Evolutionary conservation across 2,797 vertebrate genomes (phyloP).

Genomic region (Notolepis coatsorum): DNA sequence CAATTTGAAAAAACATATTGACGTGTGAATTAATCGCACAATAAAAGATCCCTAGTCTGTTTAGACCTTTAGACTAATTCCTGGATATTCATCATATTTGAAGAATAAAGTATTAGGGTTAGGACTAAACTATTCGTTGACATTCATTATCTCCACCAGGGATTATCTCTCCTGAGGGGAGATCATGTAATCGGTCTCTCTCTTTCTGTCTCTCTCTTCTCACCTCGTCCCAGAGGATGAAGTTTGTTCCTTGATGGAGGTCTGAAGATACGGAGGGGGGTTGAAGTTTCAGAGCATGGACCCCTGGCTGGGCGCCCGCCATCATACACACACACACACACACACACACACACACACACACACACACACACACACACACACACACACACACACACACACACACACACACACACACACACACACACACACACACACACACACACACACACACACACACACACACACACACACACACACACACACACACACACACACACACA

Average conservation of each 20-base stretch:
- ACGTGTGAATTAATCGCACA: background rate
- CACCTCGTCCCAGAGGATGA: conserved; percentile 99
- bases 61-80: no score
- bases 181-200: no score
- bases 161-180: background rate
- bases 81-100: no score
- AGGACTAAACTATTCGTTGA: background rate
- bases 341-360: conserved; percentile 14
- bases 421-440: conserved; percentile 6
- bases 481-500: conserved; percentile 40
- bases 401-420: conserved; percentile 40
- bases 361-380: conserved; percentile 26
- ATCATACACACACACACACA: conserved; percentile 65
- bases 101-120: background rate
- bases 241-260: conserved; percentile 94
- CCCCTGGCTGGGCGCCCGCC: conserved; percentile 97
- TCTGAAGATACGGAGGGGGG: conserved; percentile 89
- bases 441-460: conserved; percentile 26
- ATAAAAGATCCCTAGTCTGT: no score
- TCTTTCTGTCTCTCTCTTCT: no score
- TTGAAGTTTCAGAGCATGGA: conserved; percentile 97
- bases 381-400: conserved; percentile 13
- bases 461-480: conserved; percentile 13
- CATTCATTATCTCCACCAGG: background rate
- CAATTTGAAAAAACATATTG: no score